phyloP scores from a whole-genome alignment of 92 coral and sea anemone species.

The Parazoanthus darwini region DNA sequence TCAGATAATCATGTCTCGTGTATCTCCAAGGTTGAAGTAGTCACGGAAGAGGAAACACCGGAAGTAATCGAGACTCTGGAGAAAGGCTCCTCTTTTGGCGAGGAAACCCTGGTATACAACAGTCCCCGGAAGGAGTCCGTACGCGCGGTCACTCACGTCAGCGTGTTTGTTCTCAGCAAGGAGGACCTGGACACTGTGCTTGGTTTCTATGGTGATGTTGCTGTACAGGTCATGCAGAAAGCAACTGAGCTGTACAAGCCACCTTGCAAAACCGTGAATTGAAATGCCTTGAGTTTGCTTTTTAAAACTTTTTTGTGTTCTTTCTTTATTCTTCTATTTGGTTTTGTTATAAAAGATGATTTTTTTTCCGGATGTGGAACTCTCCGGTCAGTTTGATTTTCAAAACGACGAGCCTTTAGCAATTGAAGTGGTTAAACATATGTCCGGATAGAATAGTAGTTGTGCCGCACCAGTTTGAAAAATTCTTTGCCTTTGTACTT shows the following conservation, averaged over 20 bases:
- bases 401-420: neutral
- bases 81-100: conserved; percentile 68
- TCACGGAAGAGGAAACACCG: conserved; percentile 78
- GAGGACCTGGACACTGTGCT: conserved; percentile 71
- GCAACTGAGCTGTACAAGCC: conserved; percentile 55
- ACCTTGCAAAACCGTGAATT: conserved; percentile 8
- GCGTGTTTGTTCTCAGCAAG: conserved; percentile 67
- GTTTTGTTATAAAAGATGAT: too few species aligned
- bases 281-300: neutral
- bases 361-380: too few species aligned
- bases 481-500: neutral
- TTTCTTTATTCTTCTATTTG: too few species aligned
- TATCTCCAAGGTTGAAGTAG: conserved; percentile 64
- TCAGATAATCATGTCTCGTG: neutral
- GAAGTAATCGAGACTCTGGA: conserved; percentile 80
- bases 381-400: neutral
- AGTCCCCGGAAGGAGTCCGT: conserved; percentile 73
- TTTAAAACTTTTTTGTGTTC: neutral
- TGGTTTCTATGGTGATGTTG: conserved; percentile 51
- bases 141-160: conserved; percentile 84
- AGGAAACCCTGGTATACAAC: conserved; percentile 59
- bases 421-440: neutral
- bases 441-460: neutral
- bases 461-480: neutral
- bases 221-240: conserved; percentile 57